Evolutionary conservation across 2,113 vertebrate genomes (phyloP), one percentile per base, ranked within the genome.

Genomic region (Gavialis gangeticus): DNA sequence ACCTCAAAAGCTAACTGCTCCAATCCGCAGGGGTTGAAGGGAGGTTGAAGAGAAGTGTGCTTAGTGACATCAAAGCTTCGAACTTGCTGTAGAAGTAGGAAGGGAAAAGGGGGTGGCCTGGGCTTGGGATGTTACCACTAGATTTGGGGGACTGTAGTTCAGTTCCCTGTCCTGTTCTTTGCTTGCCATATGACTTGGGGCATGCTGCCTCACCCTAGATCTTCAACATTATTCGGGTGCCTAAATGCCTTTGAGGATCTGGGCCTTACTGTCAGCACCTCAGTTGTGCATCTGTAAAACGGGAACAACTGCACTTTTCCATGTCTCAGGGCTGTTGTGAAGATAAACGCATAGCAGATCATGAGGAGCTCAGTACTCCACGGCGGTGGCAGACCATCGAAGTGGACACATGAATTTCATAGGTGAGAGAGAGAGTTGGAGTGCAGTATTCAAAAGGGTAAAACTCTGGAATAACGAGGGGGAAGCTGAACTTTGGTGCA

Each of bases 321-420:
- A 19, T 30, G 10, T 69, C 30, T 19, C n/a, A 16, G 37, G n/a
- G 66, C 18, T 34, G n/a, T 21, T 69, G 66, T 69, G 60, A 46
- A 46, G 37, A 62, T 62, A 24, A 62, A 62, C 6, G 21, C 24
- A 62, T 69, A 30, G 16, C 16, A 69, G 34, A 69, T 28, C 19
- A 16, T 34, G 66, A 4, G 21, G 25, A 11, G 2, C 25, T 18
- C 75, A 57, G 46, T 46, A 46, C 37, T 46, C 37, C 37, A 21
- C 12, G 55, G 34, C 5, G 0, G 0, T 0, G 0, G 28, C n/a
- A 78, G 56, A 12, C 54, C 55, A 6, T 27, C 4, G 0, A 25
- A 84, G 0, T 6, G 9, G 83, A 30, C n/a, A 46, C 46, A 46
- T 46, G 46, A 46, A 46, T 67, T 80, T 73, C 57, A 62, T 11